Conservation (phyloP, 2,888 invertebrate species). For the Zaprionus bogoriensis region DNA sequence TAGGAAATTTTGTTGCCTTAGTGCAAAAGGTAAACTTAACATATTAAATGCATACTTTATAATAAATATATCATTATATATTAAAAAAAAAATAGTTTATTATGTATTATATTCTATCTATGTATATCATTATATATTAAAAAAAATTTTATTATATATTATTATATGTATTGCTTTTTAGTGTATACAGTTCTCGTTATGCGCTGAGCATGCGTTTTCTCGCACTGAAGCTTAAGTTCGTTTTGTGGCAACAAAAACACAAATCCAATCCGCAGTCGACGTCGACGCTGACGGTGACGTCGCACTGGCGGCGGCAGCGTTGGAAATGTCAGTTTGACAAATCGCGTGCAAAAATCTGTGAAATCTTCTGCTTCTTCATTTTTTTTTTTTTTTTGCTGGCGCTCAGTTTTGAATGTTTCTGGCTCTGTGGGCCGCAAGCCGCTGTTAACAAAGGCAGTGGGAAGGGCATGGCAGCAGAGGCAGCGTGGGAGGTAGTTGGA, state of each 20-base stretch:
- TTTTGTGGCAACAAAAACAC: constrained; percentile 59
- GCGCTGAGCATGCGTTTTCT: neutral
- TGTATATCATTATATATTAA: no score
- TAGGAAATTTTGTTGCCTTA: no score
- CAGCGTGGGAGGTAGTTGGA: neutral
- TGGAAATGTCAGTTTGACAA: constrained; percentile 80
- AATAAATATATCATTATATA: no score
- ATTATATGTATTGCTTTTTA: no score
- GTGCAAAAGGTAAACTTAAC: no score
- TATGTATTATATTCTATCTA: no score
- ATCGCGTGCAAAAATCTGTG: constrained; percentile 77
- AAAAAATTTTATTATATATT: no score
- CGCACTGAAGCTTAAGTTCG: constrained; percentile 45
- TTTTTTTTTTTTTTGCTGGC: constrained; percentile 23
- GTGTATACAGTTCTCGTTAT: no score
- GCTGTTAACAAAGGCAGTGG: constrained; percentile 13
- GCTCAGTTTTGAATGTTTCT: constrained; percentile 43
- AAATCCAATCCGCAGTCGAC: constrained; percentile 57
- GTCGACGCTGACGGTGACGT: constrained; percentile 29
- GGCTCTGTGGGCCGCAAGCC: constrained; percentile 36
- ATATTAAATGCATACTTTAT: no score
- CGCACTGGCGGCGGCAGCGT: constrained; percentile 24
- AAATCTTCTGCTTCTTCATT: constrained; percentile 46
- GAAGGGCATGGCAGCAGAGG: neutral
- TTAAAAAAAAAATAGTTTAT: no score